Evolutionary conservation across 2,113 vertebrate genomes (phyloP).

Genomic region (Pelecanus crispus): DNA sequence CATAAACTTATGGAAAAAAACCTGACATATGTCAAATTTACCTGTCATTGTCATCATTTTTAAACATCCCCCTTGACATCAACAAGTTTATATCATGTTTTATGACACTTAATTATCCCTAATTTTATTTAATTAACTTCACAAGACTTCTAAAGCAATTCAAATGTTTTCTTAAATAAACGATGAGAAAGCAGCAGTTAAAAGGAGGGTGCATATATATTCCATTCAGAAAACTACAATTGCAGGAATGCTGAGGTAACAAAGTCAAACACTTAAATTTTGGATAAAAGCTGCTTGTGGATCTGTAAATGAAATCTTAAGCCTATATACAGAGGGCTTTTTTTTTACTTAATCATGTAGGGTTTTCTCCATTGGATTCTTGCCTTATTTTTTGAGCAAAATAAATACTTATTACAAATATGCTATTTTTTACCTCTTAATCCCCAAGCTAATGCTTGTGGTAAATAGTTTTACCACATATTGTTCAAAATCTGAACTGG

Average conservation of each 20-base stretch:
- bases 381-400: neutral
- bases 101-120: slow-evolving; percentile 77
- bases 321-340: rapidly evolving
- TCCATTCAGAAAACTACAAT: neutral
- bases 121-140: slow-evolving; percentile 75
- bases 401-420: neutral
- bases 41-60: slow-evolving; percentile 62
- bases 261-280: neutral
- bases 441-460: too few relatives aligned
- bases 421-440: neutral
- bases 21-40: slow-evolving; percentile 69
- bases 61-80: slow-evolving; percentile 67
- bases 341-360: neutral
- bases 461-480: neutral
- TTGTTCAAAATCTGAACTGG: neutral
- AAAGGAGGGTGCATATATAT: neutral
- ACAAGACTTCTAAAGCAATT: slow-evolving; percentile 69
- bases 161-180: slow-evolving; percentile 68
- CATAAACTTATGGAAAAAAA: slow-evolving; percentile 50
- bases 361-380: neutral
- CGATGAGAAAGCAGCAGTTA: slow-evolving; percentile 1
- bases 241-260: neutral
- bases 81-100: slow-evolving; percentile 70
- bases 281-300: neutral
- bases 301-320: neutral